Evolutionary conservation across 2,888 invertebrate species (phyloP).

Genomic region (Cheilosia variabilis): DNA sequence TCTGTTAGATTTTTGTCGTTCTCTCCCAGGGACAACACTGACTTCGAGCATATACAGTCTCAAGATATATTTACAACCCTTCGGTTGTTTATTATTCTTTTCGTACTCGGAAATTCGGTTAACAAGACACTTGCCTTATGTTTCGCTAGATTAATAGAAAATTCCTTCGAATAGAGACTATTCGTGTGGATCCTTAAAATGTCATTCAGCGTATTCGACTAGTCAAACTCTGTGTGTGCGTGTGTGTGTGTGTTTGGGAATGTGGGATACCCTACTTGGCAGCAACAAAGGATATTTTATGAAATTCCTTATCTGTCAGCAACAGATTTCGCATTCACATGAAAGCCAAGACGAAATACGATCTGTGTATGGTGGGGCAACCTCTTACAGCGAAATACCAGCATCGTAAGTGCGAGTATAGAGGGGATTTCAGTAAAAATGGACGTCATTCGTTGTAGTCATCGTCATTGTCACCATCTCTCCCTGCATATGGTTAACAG

Average conservation of each 20-base stretch:
- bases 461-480: conserved; percentile 37
- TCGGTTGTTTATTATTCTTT: conserved; percentile 24
- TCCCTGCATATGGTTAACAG: conserved; percentile 35
- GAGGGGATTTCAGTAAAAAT: conserved; percentile 22
- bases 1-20: neutral
- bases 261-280: conserved; percentile 51
- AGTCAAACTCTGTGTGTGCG: conserved; percentile 1
- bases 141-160: conserved; percentile 63
- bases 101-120: conserved; percentile 48
- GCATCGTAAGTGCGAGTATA: neutral
- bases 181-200: conserved; percentile 46
- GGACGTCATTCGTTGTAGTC: conserved; percentile 47
- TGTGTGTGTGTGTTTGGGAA: conserved; percentile 14
- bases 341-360: conserved; percentile 37
- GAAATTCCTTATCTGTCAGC: conserved; percentile 75
- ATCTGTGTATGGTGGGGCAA: neutral
- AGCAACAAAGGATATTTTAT: conserved; percentile 72
- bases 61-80: conserved; percentile 27
- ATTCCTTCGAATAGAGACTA: conserved; percentile 20
- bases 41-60: conserved; percentile 1
- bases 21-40: conserved; percentile 5
- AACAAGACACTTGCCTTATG: conserved; percentile 70
- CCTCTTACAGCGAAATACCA: conserved; percentile 1
- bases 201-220: conserved; percentile 43
- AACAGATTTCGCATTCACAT: conserved; percentile 73